A percentile compares a stretch with the other conserved stretches of the same genome.
Conservation (phyloP, 2,797 vertebrate species). For the Aphelocoma californica region DNA sequence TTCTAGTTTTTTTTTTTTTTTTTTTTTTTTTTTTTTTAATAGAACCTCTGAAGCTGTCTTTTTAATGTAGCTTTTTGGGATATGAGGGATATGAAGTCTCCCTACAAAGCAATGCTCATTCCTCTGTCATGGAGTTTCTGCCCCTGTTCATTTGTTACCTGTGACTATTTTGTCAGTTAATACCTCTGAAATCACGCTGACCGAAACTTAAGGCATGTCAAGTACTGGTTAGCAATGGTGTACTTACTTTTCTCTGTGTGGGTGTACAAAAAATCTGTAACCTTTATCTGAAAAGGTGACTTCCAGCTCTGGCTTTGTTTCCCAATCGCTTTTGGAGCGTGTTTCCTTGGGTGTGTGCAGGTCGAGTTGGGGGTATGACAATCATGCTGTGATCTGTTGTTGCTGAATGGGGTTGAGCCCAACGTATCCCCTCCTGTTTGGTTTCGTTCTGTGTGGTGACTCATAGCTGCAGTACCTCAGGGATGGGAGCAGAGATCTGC, state of each 20-base stretch:
- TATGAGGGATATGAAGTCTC: neutral
- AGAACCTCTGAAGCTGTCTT: neutral
- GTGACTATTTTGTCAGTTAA: neutral
- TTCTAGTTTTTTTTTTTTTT: neutral
- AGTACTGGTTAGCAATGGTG: neutral
- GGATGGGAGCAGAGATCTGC: neutral
- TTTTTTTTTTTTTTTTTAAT: no score
- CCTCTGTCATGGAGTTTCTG: neutral
- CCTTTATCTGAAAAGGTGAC: neutral
- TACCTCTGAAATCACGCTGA: neutral
- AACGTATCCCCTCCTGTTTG: neutral
- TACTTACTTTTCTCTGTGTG: neutral
- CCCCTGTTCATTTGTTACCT: neutral
- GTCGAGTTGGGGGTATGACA: neutral
- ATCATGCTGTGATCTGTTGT: neutral
- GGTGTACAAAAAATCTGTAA: neutral
- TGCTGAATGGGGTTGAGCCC: neutral
- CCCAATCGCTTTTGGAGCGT: rapidly evolving
- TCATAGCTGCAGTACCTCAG: neutral
- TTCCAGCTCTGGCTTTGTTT: neutral
- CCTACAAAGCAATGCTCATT: neutral
- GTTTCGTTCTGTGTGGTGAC: neutral
- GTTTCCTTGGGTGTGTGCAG: neutral
- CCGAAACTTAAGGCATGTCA: neutral
- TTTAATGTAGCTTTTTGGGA: neutral